Base-by-base conservation (phyloP, 2,797 vertebrate species). In the Schizothorax lantsangensis region DNA sequence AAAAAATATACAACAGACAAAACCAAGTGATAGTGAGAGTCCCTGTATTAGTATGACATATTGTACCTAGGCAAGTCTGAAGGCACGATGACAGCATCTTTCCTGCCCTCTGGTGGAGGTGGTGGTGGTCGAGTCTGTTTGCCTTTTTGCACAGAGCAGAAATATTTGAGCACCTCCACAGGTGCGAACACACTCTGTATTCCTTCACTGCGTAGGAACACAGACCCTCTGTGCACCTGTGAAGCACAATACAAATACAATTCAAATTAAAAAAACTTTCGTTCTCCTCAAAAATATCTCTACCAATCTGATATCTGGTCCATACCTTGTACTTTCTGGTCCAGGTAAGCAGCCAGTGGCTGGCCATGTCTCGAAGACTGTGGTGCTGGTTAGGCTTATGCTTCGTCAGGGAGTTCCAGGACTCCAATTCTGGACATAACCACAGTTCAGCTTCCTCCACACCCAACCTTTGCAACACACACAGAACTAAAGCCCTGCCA, bases 131-230 rank as follows among this genome's bases (percentile, higher is more conserved):
- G 86, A 40, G 0, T 38, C 82, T 89, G 52, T 30, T 88, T 87
- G 0, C 90, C 86, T 69, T 88, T 91, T 84, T 88, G 88, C 14
- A 91, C 9, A 0, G 83, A 90, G 90, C 94, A 95, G 92, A 94
- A 95, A 89, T 92, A 92, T 64, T 92, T 93, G 14, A 95, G 90
- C 71, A 94, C 92, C 2, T 95, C 93, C 4, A 93, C 86, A 17
- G 72, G n/a, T 3, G 59, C 84, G 69, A 90, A 83, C 30, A 33
- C 15, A 1, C 80, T 86, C 59, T 79, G 38, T 30, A 79, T 87
- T 8, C 40, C 66, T 12, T 52, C n/a, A 36, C 82, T 88, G 38
- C 26, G 66, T 21, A 88, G 45, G 78, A 73, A 38, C 74, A 66
- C 47, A 86, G 68, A 26, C 74, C 78, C 86, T 62, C 85, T 89